Evolutionary conservation across 2,113 vertebrate genomes (phyloP), one percentile per base, ranked within the genome.

Genomic region (Pteronura brasiliensis): DNA sequence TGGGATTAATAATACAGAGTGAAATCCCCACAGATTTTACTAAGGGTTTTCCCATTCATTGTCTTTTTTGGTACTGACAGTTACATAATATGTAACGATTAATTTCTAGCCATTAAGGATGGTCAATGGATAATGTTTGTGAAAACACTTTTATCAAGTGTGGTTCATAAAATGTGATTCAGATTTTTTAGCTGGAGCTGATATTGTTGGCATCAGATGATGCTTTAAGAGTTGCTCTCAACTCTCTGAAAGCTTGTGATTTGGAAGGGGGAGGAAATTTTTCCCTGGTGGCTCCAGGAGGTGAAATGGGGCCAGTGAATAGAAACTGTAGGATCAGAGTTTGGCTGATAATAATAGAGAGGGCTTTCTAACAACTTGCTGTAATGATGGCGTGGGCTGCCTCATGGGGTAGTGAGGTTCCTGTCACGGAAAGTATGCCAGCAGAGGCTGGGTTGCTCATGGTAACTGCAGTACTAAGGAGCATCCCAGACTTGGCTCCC

Each of bases 81-180:
- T 11, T 49, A 90, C 84, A 72, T 89, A 21, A 61, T 49, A 57
- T 31, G 92, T 89, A 39, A 7, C 1, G 84, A 69, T 85, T 85
- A 59, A 47, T 79, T 29, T 65, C 93, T 55, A 90, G 82, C 29
- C 52, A 6, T 74, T 87, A 55, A 15, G 49, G 47, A 36, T 76
- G 83, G 47, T 47, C 18, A 88, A 39, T 89, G 72, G 34, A 52
- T 52, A 82, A 71, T 72, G 52, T 89, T 79, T 71, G 18, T 80
- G 36, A 82, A 93, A 93, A 89, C 39, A 74, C 63, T 79, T 87
- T 71, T 77, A 91, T 52, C 57, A 44, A 77, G 86, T 18, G 21
- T 42, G 52, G 93, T 63, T 95, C 55, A 42, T 87, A 20, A 57
- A 59, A 18, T 63, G 23, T 77, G 79, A 82, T 74, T 80, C 39